Conservation (phyloP, 2,888 invertebrate genomes). For the Agrochola lota region DNA sequence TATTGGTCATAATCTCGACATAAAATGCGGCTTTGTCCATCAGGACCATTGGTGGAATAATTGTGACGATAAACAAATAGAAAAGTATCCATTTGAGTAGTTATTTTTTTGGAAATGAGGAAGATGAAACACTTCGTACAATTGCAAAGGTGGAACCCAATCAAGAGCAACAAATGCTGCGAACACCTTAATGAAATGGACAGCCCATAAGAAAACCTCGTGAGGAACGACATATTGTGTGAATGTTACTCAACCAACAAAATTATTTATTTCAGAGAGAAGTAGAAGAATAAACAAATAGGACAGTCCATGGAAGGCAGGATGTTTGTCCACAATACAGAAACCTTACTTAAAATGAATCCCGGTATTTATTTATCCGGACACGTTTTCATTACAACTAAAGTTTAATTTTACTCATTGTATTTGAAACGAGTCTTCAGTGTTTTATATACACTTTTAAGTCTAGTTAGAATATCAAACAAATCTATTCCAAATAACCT, state of each 20-base stretch:
- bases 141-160: slow-evolving; percentile 9
- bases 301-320: slow-evolving; percentile 26
- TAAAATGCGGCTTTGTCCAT: neutral
- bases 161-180: slow-evolving; percentile 28
- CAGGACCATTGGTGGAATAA: neutral
- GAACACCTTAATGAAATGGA: neutral
- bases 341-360: slow-evolving; percentile 54
- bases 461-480: neutral
- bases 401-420: slow-evolving; percentile 51
- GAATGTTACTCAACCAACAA: slow-evolving; percentile 30
- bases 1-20: neutral
- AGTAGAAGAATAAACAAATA: slow-evolving; percentile 13
- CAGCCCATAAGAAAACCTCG: neutral
- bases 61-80: neutral
- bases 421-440: slow-evolving; percentile 38
- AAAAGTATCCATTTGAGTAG: neutral
- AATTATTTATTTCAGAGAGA: neutral
- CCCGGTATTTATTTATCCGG: slow-evolving; percentile 51
- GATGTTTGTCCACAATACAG: slow-evolving; percentile 43
- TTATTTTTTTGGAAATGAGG: neutral
- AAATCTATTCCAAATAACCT: neutral
- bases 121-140: neutral
- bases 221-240: neutral
- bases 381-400: slow-evolving; percentile 53
- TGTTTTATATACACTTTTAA: neutral